A percentile compares a stretch with the other conserved stretches of the same genome.
These are phyloP conservation scores for Rhizoglyphus robini DNA, from an alignment of 1,140 invertebrate species.

Conservation along the genomic window DNA sequence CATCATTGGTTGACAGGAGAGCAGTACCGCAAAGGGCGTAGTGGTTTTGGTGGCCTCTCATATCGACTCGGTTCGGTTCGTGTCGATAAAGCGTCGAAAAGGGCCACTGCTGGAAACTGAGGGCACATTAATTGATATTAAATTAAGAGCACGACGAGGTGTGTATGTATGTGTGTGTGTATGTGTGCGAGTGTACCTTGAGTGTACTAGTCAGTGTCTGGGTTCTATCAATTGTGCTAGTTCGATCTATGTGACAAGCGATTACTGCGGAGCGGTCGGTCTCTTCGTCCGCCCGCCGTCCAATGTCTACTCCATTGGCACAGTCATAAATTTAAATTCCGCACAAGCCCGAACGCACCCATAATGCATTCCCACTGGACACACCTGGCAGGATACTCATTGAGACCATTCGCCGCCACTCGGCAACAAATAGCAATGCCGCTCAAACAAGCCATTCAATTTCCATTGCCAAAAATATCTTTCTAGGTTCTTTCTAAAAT, in stretches of 20 bases:
- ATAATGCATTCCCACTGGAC: not conserved
- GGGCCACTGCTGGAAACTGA: not conserved
- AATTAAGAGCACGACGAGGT: not conserved
- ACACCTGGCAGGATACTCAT: not conserved
- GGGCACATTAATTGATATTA: not conserved
- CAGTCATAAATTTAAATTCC: not conserved
- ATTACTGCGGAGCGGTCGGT: not conserved
- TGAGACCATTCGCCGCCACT: no score
- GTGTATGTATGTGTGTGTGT: no score
- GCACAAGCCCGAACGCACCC: not conserved
- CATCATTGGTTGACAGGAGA: not conserved
- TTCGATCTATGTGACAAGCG: not conserved
- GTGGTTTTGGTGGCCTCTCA: not conserved
- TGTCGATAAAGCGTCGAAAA: not conserved
- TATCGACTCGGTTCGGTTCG: not conserved
- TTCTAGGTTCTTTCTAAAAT: not conserved
- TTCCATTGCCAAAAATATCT: not conserved
- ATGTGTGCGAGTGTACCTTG: no score
- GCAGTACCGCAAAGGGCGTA: not conserved
- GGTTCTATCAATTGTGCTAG: no score
- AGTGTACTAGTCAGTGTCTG: no score
- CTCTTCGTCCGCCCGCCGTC: not conserved
- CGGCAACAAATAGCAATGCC: no score
- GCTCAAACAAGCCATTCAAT: not conserved
- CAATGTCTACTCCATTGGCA: not conserved